Percentiles rank a stretch among this genome's conserved stretches.
Evolutionary conservation across 2,113 vertebrate species (phyloP).

Genomic region (Callithrix jacchus): DNA sequence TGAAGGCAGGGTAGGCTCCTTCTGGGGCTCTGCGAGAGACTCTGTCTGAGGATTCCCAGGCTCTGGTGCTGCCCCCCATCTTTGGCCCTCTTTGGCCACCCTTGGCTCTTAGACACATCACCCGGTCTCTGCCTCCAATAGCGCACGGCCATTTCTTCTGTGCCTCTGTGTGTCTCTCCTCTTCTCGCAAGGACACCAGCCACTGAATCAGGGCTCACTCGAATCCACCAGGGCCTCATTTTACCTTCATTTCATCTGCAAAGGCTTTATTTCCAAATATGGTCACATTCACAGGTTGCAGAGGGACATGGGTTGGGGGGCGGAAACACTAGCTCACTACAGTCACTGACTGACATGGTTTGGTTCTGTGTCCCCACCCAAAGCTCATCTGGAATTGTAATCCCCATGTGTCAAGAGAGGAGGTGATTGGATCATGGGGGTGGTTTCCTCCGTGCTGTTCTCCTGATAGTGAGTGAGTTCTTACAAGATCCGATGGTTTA

Average conservation of each 20-base stretch:
- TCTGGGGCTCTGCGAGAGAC: fast-evolving
- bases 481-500: no score
- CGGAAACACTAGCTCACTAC: fast-evolving
- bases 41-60: fast-evolving
- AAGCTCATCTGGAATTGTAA: no score
- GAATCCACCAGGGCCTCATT: fast-evolving
- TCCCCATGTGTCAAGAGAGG: no score
- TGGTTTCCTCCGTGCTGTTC: no score
- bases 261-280: not conserved
- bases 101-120: fast-evolving
- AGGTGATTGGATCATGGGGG: no score
- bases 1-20: no score
- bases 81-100: no score
- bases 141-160: not conserved
- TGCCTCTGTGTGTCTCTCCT: not conserved
- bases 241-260: not conserved
- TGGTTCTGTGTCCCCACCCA: no score
- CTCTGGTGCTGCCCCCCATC: fast-evolving
- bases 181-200: fast-evolving
- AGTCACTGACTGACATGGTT: not conserved
- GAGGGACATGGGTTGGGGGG: not conserved
- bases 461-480: no score
- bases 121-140: not conserved
- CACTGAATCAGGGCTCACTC: no score
- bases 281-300: not conserved